phyloP scores from a whole-genome alignment of 2,797 vertebrate genomes.

The Delichon dasypus region DNA sequence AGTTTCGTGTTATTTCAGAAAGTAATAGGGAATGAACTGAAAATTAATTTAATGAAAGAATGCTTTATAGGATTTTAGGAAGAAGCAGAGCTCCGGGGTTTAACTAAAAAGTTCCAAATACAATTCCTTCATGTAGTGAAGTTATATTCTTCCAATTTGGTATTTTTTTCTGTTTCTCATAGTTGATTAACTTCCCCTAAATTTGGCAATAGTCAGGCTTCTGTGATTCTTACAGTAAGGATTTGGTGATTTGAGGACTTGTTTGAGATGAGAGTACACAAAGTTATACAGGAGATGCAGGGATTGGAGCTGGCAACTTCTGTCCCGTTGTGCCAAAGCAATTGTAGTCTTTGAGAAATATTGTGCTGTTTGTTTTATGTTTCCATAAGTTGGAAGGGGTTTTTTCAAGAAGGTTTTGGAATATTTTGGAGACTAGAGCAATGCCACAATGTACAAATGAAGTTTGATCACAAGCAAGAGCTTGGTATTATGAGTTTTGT shows the following conservation, averaged over 20 bases:
- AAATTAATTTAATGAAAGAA: background rate
- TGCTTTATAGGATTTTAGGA: too few species aligned
- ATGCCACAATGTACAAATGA: background rate
- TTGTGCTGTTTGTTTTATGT: background rate
- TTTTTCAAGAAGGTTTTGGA: background rate
- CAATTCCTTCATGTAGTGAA: rapidly evolving
- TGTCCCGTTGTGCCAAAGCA: background rate
- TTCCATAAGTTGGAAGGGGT: background rate
- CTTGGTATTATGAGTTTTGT: background rate
- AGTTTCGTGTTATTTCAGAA: background rate
- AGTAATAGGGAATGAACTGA: background rate
- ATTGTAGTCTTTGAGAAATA: background rate
- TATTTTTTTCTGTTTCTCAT: background rate
- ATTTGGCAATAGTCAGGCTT: background rate
- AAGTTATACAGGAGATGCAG: background rate
- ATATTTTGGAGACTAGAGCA: background rate
- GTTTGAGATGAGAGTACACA: background rate
- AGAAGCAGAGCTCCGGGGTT: background rate
- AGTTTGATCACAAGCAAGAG: background rate
- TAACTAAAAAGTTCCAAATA: background rate
- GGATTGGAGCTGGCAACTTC: background rate
- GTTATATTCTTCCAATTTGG: background rate
- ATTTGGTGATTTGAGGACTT: background rate
- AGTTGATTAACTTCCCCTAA: background rate
- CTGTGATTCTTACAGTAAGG: background rate